Evolutionary conservation across 1,140 invertebrate genomes (phyloP).

Genomic region (Calephelis nemesis): DNA sequence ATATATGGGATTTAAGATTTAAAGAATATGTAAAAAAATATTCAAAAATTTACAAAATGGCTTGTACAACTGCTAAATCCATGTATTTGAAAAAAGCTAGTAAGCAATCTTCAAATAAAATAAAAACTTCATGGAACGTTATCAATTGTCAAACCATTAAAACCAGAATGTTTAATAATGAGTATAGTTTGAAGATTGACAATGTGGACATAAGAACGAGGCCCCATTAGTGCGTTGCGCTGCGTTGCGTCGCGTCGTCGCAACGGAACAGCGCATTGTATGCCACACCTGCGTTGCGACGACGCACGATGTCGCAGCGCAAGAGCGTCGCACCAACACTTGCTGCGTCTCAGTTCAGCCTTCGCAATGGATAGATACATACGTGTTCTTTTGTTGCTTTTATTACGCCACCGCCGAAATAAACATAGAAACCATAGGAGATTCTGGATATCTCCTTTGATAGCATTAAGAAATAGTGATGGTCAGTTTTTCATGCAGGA

Average conservation of each 20-base stretch:
- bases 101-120: too few relatives aligned
- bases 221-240: conserved; percentile 35
- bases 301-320: conserved; percentile 23
- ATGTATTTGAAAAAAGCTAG: too few relatives aligned
- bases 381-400: conserved; percentile 35
- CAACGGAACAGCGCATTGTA: conserved; percentile 26
- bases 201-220: too few relatives aligned
- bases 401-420: conserved; percentile 40
- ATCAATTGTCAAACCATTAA: too few relatives aligned
- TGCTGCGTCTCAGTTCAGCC: conserved; percentile 5
- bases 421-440: conserved; percentile 37
- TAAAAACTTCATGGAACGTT: too few relatives aligned
- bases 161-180: too few relatives aligned
- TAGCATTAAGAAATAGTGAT: conserved; percentile 43
- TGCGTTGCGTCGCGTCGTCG: conserved; percentile 29
- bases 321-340: conserved; percentile 4
- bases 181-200: too few relatives aligned
- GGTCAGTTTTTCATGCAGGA: conserved; percentile 37
- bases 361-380: conserved; percentile 35
- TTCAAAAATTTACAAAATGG: too few relatives aligned
- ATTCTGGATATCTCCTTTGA: conserved; percentile 41
- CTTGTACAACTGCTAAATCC: too few relatives aligned
- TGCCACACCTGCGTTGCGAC: conserved; percentile 36
- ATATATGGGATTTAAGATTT: too few relatives aligned
- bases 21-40: too few relatives aligned